Percentiles rank a stretch among this genome's conserved stretches.
Evolutionary conservation across 1,140 invertebrate species (phyloP).

Genomic region (Nylanderia fulva): DNA sequence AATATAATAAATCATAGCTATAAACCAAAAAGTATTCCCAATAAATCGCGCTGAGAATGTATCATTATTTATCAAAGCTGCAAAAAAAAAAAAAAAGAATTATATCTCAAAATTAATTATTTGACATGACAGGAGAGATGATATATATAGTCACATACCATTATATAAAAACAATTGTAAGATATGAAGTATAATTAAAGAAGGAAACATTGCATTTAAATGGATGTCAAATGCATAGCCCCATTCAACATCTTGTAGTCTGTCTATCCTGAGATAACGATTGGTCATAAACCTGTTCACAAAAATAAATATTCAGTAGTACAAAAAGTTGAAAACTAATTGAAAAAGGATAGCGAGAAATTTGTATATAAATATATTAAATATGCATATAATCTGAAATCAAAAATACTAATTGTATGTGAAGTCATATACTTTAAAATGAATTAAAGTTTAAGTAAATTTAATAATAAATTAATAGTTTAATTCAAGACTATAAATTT

Average conservation of each 20-base stretch:
- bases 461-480: no score
- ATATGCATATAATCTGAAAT: neutral
- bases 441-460: neutral
- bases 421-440: neutral
- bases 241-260: slow-evolving; percentile 96
- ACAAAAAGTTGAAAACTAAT: no score
- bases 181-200: slow-evolving; percentile 97
- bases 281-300: slow-evolving; percentile 92
- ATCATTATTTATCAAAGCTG: slow-evolving; percentile 92
- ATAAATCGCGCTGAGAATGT: slow-evolving; percentile 93
- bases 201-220: slow-evolving; percentile 99
- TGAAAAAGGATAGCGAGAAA: no score
- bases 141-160: slow-evolving; percentile 87
- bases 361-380: neutral
- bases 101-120: neutral
- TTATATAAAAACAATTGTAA: slow-evolving; percentile 96
- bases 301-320: no score
- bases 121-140: neutral
- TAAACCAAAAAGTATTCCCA: slow-evolving; percentile 97
- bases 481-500: no score
- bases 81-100: slow-evolving; percentile 84
- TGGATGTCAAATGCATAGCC: slow-evolving; percentile 99
- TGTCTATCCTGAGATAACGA: slow-evolving; percentile 93
- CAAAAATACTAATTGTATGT: neutral
- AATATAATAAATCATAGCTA: slow-evolving; percentile 96